Percentiles rank a stretch among this genome's conserved stretches.
Evolutionary conservation across 2,888 invertebrate genomes (phyloP).

Genomic region (Tubulanus polymorphus): DNA sequence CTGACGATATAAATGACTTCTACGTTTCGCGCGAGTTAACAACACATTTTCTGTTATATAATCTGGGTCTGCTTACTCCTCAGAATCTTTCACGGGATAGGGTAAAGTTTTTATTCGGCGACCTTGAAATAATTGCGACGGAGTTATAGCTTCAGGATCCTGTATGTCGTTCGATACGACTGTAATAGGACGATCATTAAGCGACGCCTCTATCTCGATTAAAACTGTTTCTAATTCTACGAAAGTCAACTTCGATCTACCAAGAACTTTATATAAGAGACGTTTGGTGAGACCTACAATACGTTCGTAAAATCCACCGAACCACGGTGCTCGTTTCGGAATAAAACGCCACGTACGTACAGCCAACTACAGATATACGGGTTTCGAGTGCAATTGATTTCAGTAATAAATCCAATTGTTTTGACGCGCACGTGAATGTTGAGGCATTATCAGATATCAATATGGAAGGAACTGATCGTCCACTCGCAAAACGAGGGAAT

Average conservation of each 20-base stretch:
- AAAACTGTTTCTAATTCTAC: constrained; percentile 1
- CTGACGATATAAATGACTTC: constrained; percentile 4
- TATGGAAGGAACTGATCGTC: background rate
- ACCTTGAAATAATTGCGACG: background rate
- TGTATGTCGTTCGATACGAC: background rate
- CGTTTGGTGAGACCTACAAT: background rate
- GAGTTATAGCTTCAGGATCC: constrained; percentile 6
- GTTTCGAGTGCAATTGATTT: background rate
- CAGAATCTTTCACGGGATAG: background rate
- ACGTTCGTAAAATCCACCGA: background rate
- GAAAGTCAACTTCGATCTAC: background rate
- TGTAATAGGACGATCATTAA: background rate
- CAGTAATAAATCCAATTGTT: background rate
- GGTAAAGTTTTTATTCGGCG: constrained; percentile 8
- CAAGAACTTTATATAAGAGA: background rate
- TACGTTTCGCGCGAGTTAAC: background rate
- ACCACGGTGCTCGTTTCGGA: constrained; percentile 1
- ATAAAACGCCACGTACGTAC: background rate
- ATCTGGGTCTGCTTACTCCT: background rate
- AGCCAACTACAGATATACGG: too few relatives aligned
- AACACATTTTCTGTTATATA: background rate
- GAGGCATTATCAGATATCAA: background rate
- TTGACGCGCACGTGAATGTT: constrained; percentile 1
- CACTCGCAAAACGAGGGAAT: background rate
- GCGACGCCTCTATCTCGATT: background rate